Conservation (phyloP, 1,140 invertebrate species). For the Adoxophyes honmai region DNA sequence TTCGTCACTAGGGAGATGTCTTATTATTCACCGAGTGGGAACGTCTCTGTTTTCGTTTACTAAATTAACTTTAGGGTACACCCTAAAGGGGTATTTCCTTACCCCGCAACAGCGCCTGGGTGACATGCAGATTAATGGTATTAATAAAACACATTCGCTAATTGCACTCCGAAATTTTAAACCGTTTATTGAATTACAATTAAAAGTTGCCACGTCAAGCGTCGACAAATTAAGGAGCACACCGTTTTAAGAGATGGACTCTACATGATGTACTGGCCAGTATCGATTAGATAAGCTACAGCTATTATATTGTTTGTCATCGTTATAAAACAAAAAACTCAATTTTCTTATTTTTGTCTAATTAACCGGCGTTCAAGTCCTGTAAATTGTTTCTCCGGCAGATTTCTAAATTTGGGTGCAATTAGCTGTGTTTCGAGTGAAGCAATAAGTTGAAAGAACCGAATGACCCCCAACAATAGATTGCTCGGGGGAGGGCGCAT, state of each 20-base stretch:
- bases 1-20: constrained; percentile 58
- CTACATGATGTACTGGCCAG: too few relatives aligned
- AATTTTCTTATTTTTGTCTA: too few relatives aligned
- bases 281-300: too few relatives aligned
- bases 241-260: too few relatives aligned
- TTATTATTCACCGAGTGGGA: constrained; percentile 61
- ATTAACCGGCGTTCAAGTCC: too few relatives aligned
- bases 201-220: not conserved
- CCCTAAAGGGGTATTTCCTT: constrained; percentile 42
- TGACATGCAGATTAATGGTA: constrained; percentile 50
- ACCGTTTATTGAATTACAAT: constrained; percentile 20
- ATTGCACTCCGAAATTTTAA: constrained; percentile 29
- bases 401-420: not conserved
- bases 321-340: too few relatives aligned
- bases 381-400: too few relatives aligned
- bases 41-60: constrained; percentile 61
- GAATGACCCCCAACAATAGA: constrained; percentile 36
- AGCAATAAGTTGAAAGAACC: constrained; percentile 27
- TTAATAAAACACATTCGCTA: constrained; percentile 50
- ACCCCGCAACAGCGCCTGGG: constrained; percentile 27
- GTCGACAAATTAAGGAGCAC: too few relatives aligned
- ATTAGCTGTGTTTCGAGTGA: not conserved
- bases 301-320: too few relatives aligned
- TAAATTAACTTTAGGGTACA: constrained; percentile 57
- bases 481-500: constrained; percentile 40